Base-by-base conservation (phyloP, 1,140 invertebrate genomes). In the Coelopa frigida region DNA sequence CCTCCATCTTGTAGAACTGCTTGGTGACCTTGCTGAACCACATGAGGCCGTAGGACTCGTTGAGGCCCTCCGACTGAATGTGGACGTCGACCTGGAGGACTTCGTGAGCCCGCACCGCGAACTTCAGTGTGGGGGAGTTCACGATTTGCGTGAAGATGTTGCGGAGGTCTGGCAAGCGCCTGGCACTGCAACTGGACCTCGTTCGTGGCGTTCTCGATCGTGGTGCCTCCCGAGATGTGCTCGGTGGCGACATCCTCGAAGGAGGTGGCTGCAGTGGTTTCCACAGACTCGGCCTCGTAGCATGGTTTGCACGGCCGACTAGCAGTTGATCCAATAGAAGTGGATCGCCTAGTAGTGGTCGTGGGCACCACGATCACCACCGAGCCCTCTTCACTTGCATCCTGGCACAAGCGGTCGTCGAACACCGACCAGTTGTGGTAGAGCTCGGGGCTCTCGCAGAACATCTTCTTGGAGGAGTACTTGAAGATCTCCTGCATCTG, bases 1-100 rank as follows among this genome's bases (percentile, higher is more conserved):
- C 21, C 12, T 56, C 50, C 51, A 59, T 52, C 38, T 54, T 54
- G 15, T 46, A 44, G 31, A 50, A 48, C 15, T 54, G 43, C 22
- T 51, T 52, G 3, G 56, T 56, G 37, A 62, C 57, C 20, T 51
- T 61, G 15, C 49, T 53, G 39, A 57, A 57, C 53, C 65, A 58
- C 32, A 59, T 51, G 7, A 53, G 21, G 15, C 61, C 53, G 43
- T 53, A 50, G n/a, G 56, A 51, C 3, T 46, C 26, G 0, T 29
- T 23, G 5, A 21, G 4, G 17, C 20, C 33, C 12, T 18, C 15
- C 2, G 33, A 35, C 33, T 8, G 33, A 29, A 29, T 29, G n/a
- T 8, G 7, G n/a, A 29, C n/a, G n/a, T 29, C 27, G n/a, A 29
- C 27, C 8, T 29, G 7, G 8, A 29, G n/a, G 27, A 8, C n/a